Evolutionary conservation across 2,888 invertebrate genomes (phyloP), one percentile per base, ranked within the genome.

Genomic region (Drosophila melanosoma): DNA sequence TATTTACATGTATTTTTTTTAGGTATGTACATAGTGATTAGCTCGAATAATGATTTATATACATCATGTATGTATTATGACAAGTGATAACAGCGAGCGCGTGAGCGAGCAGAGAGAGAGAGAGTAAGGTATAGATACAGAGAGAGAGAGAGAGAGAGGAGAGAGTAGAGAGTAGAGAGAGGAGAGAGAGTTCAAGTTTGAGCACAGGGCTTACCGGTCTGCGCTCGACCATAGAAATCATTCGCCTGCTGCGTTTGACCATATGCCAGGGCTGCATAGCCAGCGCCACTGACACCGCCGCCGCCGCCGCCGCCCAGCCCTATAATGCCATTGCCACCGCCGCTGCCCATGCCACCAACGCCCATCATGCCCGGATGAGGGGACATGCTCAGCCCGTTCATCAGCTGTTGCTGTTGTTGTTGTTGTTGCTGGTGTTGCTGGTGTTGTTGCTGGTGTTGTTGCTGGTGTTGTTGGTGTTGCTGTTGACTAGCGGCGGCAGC

Each of bases 181-280:
- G 59, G 35, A 51, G 57, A 48, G 59, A 48, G 29, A 52, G 40
- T 66, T 77, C 35, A 64, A 65, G 74, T 74, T 65, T 66, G 61
- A 79, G 84, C 84, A 87, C 85, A 71, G 85, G 84, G 90, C 93
- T 93, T 93, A 93, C 93, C 93, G 93, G 92, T 92, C 92, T 92
- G 93, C 78, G 89, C 90, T 90, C 91, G 90, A 91, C 92, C 92
- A 93, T 92, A 93, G 87, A 92, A 93, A 91, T 93, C 93, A 91
- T 91, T 93, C 81, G 91, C 69, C 67, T 74, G 76, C 65, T 80
- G 81, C 79, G 85, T 82, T 81, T 87, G 91, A 81, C 83, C 89
- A 83, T 91, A 89, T 69, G 65, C 90, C n/a, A 86, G 52, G 38
- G 80, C 70, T 61, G 90, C 88, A 83, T 89, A 91, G 63, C 74